Conservation (phyloP, 1,140 invertebrate genomes). For the Drosophila pseudoananassae region DNA sequence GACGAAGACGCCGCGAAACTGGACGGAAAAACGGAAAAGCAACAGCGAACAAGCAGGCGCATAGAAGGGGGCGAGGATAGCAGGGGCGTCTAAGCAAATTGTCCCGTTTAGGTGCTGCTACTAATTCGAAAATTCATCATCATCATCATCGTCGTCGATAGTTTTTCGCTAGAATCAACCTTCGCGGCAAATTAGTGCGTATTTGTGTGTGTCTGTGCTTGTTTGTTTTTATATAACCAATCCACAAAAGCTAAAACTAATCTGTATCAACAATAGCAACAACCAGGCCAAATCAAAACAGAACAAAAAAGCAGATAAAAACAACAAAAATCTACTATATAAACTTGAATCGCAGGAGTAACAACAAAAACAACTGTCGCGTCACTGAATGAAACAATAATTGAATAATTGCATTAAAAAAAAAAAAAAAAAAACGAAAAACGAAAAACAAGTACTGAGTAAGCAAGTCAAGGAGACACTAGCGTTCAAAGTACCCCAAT, state of each 20-base stretch:
- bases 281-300: conserved; percentile 15
- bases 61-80: conserved; percentile 7
- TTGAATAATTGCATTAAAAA: conserved; percentile 44
- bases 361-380: conserved; percentile 45
- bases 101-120: conserved; percentile 2
- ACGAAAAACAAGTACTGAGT: conserved; percentile 24
- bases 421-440: conserved; percentile 22
- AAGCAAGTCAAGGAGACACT: conserved; percentile 28
- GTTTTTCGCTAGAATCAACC: conserved; percentile 4
- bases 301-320: conserved; percentile 1
- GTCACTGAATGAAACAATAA: conserved; percentile 46
- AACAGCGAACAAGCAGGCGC: conserved; percentile 23
- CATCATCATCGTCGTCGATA: not conserved
- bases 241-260: conserved; percentile 18
- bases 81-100: conserved; percentile 10
- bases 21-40: conserved; percentile 40
- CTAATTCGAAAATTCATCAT: not conserved
- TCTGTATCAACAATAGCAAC: conserved; percentile 28
- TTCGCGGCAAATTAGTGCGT: conserved; percentile 29
- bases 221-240: conserved; percentile 25
- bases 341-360: conserved; percentile 27
- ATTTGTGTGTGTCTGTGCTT: conserved; percentile 23
- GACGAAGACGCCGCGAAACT: conserved; percentile 47
- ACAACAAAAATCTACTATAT: conserved; percentile 18
- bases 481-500: conserved; percentile 34